These are phyloP conservation scores for Ornithorhynchus anatinus DNA, from an alignment of 2,113 vertebrate species.

Conservation along the genomic window DNA sequence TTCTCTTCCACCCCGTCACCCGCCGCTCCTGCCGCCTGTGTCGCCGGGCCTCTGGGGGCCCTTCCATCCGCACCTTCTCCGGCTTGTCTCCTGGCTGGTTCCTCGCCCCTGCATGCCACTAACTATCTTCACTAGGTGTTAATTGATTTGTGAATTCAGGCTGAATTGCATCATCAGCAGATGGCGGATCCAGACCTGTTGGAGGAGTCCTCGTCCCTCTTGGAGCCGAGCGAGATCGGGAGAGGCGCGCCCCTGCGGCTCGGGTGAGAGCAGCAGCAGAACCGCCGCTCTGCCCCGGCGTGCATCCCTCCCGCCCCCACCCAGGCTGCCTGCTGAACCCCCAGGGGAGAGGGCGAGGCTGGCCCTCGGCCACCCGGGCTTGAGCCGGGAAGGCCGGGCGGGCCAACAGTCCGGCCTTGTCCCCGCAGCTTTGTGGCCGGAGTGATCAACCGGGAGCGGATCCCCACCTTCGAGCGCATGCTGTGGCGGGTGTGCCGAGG, in stretches of 20 bases:
- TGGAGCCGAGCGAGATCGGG: conserved; percentile 89
- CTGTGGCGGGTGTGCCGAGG: conserved; percentile 97
- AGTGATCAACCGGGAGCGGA: conserved; percentile 92
- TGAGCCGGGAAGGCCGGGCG: no score
- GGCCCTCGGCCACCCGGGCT: no score
- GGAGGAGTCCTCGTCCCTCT: conserved; percentile 89
- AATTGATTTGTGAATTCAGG: conserved; percentile 89
- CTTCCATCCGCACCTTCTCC: conserved; percentile 38
- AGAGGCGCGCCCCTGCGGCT: conserved; percentile 87
- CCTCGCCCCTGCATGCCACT: conserved; percentile 84
- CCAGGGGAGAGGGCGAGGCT: no score
- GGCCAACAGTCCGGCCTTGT: no score
- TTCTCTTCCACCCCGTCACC: neutral
- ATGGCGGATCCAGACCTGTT: conserved; percentile 98
- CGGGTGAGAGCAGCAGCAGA: conserved; percentile 88
- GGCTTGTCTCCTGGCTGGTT: conserved; percentile 73
- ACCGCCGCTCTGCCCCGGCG: neutral
- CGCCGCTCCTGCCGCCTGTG: conserved; percentile 3
- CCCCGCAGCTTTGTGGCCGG: conserved; percentile 90
- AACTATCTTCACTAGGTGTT: conserved; percentile 87
- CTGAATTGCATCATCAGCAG: conserved; percentile 89
- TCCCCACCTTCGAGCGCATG: conserved; percentile 97
- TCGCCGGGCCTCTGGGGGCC: conserved; percentile 30
- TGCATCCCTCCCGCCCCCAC: accelerated
- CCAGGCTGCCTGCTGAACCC: no score